A percentile compares a stretch with the other conserved stretches of the same genome.
phyloP scores from a whole-genome alignment of 2,888 invertebrate species.

The Campopleginae sp. region DNA sequence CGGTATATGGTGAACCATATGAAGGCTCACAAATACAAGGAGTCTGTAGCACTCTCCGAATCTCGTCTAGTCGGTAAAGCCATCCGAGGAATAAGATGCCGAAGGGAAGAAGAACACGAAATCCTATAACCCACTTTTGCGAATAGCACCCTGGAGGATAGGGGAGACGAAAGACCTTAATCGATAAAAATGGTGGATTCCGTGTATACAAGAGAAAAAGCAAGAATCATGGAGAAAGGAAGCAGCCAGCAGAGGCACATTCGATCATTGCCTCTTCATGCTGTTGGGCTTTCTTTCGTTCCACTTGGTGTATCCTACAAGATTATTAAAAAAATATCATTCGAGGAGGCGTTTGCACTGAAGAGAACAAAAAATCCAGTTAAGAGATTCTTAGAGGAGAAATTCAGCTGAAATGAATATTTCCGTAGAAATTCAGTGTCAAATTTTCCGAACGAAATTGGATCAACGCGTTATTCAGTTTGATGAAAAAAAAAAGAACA shows the following conservation, averaged over 20 bases:
- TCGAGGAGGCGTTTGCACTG: neutral
- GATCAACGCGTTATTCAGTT: neutral
- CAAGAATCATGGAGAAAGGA: neutral
- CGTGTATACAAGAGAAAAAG: neutral
- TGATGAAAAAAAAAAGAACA: neutral
- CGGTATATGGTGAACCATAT: conserved; percentile 57
- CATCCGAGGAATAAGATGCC: neutral
- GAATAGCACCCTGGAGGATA: conserved; percentile 49
- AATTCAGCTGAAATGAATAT: neutral
- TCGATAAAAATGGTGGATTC: conserved; percentile 17
- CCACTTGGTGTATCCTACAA: neutral
- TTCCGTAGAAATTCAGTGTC: neutral
- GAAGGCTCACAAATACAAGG: conserved; percentile 34
- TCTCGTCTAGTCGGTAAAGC: neutral
- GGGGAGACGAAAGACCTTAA: neutral
- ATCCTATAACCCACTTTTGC: conserved; percentile 63
- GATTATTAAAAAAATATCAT: neutral
- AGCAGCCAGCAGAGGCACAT: neutral
- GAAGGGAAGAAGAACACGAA: conserved; percentile 44
- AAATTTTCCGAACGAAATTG: neutral
- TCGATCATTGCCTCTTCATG: conserved; percentile 2
- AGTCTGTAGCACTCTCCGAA: neutral
- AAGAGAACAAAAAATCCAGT: neutral
- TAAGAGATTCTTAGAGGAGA: neutral
- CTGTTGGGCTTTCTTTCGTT: neutral